Base-by-base conservation (phyloP, 2,113 vertebrate species). In the Vidua chalybeata region DNA sequence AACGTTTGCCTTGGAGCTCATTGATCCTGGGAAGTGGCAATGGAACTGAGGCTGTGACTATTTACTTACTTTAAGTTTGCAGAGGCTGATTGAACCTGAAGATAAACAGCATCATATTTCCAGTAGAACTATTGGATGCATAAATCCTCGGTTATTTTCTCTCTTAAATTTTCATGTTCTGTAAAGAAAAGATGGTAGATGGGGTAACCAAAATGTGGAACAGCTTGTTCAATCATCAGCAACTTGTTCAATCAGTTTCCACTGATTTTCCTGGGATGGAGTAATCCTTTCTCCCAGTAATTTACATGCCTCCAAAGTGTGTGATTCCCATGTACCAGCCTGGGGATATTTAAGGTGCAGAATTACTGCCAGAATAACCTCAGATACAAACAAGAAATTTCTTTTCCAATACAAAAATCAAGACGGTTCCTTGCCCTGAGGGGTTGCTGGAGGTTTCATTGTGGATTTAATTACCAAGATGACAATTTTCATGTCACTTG, bases 231-330 rank as follows among this genome's bases (percentile, higher is more conserved):
- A 31, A 2, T 89, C 64, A 35, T 66, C 35, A 46, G 10, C 63
- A 83, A 4, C 63, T 73, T 58, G 76, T 74, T 78, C 68, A 23
- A 1, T 89, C 59, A 13, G 31, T 55, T 80, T 56, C 17, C 17
- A 2, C 46, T 52, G 52, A 3, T 69, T 45, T 64, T 59, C 43
- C 35, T 67, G 20, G 48, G 45, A 3, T 52, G 59, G 56, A 89
- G 21, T 71, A 73, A 54, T 41, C 73, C 33, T 59, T 85, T 41
- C 18, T 69, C 56, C 12, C 14, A 28, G 46, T 3, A 21, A 28
- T 4, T 33, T 11, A 4, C 0, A 0, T n/a, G 39, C 13, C 41
- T 72, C 23, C 12, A 0, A 5, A 55, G 56, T 12, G 18, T 3
- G 2, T 26, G 15, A 28, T 13, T 69, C 33, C 21, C 27, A 10